A percentile compares a stretch with the other conserved stretches of the same genome.
Conservation (phyloP, 1,140 invertebrate species). For the Trichogramma pretiosum region DNA sequence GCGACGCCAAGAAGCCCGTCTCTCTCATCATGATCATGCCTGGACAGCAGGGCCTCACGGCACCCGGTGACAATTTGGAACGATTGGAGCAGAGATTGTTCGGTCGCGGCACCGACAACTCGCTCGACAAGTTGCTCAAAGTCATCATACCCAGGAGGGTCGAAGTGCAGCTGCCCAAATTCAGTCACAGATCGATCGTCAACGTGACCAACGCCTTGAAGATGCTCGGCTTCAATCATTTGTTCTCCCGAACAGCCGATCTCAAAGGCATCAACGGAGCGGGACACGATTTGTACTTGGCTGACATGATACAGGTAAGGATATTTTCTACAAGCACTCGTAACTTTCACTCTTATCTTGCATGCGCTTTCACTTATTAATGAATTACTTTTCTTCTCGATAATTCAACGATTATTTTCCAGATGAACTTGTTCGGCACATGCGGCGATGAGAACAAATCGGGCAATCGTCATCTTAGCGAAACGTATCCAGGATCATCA, state of each 20-base stretch:
- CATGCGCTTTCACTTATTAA: not conserved
- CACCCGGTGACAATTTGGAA: conserved; percentile 66
- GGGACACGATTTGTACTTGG: conserved; percentile 62
- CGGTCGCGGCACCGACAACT: conserved; percentile 55
- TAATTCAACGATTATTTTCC: conserved; percentile 12
- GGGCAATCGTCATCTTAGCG: conserved; percentile 63
- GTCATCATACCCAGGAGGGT: conserved; percentile 63
- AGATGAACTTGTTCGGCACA: conserved; percentile 64
- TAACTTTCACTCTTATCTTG: too few relatives aligned
- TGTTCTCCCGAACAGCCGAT: conserved; percentile 68
- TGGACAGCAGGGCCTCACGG: conserved; percentile 63
- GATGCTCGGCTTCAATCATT: conserved; percentile 68
- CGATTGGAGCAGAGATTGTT: conserved; percentile 60
- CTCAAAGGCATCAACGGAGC: conserved; percentile 70
- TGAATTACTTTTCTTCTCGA: not conserved
- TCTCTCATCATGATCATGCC: conserved; percentile 73
- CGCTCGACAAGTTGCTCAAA: conserved; percentile 64
- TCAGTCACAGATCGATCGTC: conserved; percentile 70
- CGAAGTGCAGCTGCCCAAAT: conserved; percentile 72
- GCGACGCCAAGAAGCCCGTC: conserved; percentile 58
- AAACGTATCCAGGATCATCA: conserved; percentile 65
- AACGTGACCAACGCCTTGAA: conserved; percentile 67
- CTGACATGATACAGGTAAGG: conserved; percentile 69
- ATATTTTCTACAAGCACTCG: too few relatives aligned
- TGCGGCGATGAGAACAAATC: conserved; percentile 63